Conservation (phyloP, 2,113 vertebrate genomes). For the Malurus cyaneus region DNA sequence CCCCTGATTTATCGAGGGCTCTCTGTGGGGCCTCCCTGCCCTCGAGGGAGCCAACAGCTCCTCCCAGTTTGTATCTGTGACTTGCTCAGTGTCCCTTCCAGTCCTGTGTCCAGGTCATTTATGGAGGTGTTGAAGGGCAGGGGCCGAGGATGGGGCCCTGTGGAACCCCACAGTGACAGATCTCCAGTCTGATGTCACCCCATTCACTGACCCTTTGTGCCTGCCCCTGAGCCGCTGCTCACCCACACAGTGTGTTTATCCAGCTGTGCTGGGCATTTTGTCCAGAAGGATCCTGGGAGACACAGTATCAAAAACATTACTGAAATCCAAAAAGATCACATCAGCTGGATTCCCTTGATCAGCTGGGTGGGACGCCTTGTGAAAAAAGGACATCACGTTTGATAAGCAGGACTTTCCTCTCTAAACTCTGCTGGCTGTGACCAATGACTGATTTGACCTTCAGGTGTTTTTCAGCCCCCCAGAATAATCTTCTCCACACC, state of each 20-base stretch:
- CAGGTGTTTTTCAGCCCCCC: neutral
- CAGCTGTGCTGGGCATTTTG: too few species aligned
- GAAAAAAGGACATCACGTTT: too few species aligned
- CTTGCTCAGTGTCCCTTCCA: neutral
- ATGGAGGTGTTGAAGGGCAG: neutral
- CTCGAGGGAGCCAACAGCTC: neutral
- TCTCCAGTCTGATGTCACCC: neutral
- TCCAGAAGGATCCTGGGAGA: too few species aligned
- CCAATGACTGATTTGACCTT: too few species aligned
- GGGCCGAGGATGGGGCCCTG: neutral
- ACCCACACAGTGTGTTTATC: neutral
- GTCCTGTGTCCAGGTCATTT: neutral
- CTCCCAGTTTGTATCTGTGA: neutral
- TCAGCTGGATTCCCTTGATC: too few species aligned
- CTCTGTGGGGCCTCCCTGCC: neutral
- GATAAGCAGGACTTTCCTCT: too few species aligned
- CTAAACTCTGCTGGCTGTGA: too few species aligned
- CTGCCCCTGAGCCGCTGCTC: rapidly evolving
- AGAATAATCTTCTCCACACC: neutral
- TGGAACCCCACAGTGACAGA: neutral
- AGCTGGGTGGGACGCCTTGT: too few species aligned
- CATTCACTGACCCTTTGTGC: neutral
- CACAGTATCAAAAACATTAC: too few species aligned
- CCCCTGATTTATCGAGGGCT: neutral
- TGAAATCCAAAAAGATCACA: too few species aligned